Percentiles rank a stretch among this genome's conserved stretches.
Conservation (phyloP, 2,113 vertebrate species). For the Speoplatyrhinus poulsoni region DNA sequence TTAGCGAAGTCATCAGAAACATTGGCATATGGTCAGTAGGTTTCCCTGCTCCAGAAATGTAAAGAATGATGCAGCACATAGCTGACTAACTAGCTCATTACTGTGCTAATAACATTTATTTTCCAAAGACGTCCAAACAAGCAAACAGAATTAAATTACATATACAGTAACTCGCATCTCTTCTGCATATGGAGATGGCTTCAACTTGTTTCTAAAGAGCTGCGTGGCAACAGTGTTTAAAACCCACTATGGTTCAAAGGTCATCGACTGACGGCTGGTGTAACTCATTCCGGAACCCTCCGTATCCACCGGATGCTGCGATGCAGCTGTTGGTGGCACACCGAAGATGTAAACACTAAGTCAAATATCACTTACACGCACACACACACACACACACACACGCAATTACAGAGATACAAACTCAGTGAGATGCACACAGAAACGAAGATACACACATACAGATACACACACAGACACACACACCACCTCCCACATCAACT, state of each 20-base stretch:
- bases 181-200: not conserved
- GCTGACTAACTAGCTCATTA: not conserved
- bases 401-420: slow-evolving; percentile 1
- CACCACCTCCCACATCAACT: slow-evolving; percentile 40
- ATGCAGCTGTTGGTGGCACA: slow-evolving; percentile 18
- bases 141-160: no score
- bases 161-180: no score
- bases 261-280: slow-evolving; percentile 2
- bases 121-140: no score
- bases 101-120: not conserved
- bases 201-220: not conserved
- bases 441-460: not conserved
- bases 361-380: slow-evolving; percentile 27
- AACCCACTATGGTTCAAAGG: slow-evolving; percentile 20
- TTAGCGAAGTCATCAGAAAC: no score
- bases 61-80: no score
- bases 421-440: not conserved
- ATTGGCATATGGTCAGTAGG: no score
- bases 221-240: not conserved
- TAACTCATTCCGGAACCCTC: not conserved
- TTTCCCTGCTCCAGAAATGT: no score
- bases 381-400: slow-evolving; percentile 37
- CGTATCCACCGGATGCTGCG: not conserved
- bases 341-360: slow-evolving; percentile 48
- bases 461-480: not conserved